Conservation (phyloP, 2,888 invertebrate genomes). For the Oxystoma pomonae region DNA sequence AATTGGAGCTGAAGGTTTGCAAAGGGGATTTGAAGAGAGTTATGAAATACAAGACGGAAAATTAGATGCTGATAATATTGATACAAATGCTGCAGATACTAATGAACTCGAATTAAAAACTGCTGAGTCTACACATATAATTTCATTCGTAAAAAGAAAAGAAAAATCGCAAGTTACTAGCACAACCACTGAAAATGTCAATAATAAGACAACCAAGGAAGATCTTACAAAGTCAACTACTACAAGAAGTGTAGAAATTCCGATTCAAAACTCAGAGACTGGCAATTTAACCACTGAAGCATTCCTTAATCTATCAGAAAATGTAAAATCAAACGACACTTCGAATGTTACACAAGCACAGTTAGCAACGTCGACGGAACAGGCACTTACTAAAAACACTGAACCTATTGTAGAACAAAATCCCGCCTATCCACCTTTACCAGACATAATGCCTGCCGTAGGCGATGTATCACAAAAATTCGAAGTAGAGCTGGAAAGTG, state of each 20-base stretch:
- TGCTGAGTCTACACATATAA: conserved; percentile 34
- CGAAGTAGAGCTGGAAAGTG: conserved; percentile 25
- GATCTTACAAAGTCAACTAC: conserved; percentile 18
- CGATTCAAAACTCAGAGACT: not conserved
- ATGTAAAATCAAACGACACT: not conserved
- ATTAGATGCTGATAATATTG: conserved; percentile 16
- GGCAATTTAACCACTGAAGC: not conserved
- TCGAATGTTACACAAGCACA: not conserved
- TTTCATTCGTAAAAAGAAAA: conserved; percentile 35
- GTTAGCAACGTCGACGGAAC: not conserved
- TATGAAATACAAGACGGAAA: conserved; percentile 29
- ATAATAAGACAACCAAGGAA: conserved; percentile 19
- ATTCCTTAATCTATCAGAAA: not conserved
- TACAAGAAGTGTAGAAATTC: conserved; percentile 3
- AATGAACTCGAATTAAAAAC: conserved; percentile 30
- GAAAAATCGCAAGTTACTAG: conserved; percentile 19
- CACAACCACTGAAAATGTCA: conserved; percentile 17
- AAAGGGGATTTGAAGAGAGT: conserved; percentile 38
- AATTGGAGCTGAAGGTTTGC: conserved; percentile 49
- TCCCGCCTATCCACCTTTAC: conserved; percentile 53
- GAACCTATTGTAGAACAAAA: conserved; percentile 39
- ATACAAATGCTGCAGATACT: conserved; percentile 12
- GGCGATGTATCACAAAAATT: conserved; percentile 29
- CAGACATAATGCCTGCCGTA: conserved; percentile 49
- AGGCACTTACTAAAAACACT: conserved; percentile 10